Base-by-base conservation (phyloP, 2,888 invertebrate species). In the Calameuta filiformis region DNA sequence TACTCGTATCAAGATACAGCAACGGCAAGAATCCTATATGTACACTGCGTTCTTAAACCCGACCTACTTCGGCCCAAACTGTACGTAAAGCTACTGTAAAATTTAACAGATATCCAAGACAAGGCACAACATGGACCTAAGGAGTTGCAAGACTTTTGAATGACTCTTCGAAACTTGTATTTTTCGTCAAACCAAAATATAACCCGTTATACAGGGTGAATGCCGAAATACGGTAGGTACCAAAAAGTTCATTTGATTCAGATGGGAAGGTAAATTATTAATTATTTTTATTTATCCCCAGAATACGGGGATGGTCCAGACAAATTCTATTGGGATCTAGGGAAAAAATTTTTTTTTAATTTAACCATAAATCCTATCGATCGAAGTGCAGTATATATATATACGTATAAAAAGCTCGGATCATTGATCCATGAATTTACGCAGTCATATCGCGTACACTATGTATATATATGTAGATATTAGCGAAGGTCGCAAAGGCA, bases 41-140 rank as follows among this genome's bases (percentile, higher is more conserved):
- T 33, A 15, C 34, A 9, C 71, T 23, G 12, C 30, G 71, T 3
- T 71, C 71, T 71, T 71, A 71, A 71, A 30, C 71, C 30, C 71
- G 71, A 34, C 71, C 71, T 34, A 71, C 30, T 71, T 71, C 30
- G 11, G 35, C 31, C 15, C 56, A 69, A 23, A 40, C 69, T 69
- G 12, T 35, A 75, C 71, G 40, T 69, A 35, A 31, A 31, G 74
- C 77, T 80, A 79, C 56, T 85, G 78, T 69, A 85, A 85, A 82
- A 85, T 87, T 83, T 76, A 85, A 73, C 77, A 75, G 34, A 78
- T 77, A 79, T 79, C 80, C 83, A 37, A 77, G 81, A 86, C 76
- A 82, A 81, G 82, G 81, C 69, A 81, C 80, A 77, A 79, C 56
- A 23, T 23, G 56, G 56, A 23, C 56, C 56, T 23, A 56, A 56